These are phyloP conservation scores for Macrobrachium rosenbergii DNA, from an alignment of 1,140 invertebrate species.

Conservation along the genomic window DNA sequence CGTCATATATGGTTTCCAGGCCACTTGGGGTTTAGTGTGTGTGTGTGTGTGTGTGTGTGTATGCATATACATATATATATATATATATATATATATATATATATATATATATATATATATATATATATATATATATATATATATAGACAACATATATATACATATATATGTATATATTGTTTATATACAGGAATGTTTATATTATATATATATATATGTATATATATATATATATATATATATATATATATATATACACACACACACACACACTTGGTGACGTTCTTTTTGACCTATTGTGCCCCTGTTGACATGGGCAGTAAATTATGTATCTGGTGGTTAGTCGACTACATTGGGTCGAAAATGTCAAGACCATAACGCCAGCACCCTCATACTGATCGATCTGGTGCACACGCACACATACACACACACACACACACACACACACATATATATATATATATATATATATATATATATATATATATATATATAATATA, in stretches of 20 bases:
- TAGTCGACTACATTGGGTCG: too few species aligned
- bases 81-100: not conserved
- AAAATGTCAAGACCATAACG: too few species aligned
- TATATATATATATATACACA: too few species aligned
- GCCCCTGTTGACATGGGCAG: too few species aligned
- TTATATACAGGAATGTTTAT: conserved; percentile 1
- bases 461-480: too few species aligned
- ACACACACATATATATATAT: conserved; percentile 5
- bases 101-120: not conserved
- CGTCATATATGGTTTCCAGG: too few species aligned
- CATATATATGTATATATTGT: too few species aligned
- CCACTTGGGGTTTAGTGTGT: not conserved
- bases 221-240: conserved; percentile 22
- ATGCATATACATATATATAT: not conserved
- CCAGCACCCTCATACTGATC: too few species aligned
- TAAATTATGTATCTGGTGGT: too few species aligned
- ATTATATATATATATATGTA: conserved; percentile 20
- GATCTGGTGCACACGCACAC: conserved; percentile 15
- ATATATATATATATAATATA: too few species aligned
- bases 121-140: not conserved
- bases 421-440: conserved; percentile 19
- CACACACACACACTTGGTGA: too few species aligned
- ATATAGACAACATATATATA: not conserved
- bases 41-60: conserved; percentile 8
- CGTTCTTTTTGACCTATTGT: too few species aligned